A percentile compares a stretch with the other conserved stretches of the same genome.
Evolutionary conservation across 2,113 vertebrate species (phyloP).

Genomic region (Menura novaehollandiae): DNA sequence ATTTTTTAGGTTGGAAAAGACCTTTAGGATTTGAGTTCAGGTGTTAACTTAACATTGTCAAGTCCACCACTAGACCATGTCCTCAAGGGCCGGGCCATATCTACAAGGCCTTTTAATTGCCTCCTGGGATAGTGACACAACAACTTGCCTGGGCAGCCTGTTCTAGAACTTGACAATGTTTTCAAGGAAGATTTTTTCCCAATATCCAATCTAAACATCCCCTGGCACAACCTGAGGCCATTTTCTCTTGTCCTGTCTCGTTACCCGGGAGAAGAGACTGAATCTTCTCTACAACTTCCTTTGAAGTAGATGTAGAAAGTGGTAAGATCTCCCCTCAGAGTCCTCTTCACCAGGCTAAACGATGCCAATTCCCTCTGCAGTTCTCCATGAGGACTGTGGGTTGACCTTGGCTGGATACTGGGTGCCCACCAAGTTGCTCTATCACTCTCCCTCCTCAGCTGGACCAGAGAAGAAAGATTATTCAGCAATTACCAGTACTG

Average conservation of each 20-base stretch:
- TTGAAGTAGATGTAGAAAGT: not conserved
- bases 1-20: not conserved
- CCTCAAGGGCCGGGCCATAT: not conserved
- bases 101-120: not conserved
- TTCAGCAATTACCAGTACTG: not conserved
- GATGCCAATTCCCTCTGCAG: rapidly evolving
- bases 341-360: not conserved
- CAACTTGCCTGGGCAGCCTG: not conserved
- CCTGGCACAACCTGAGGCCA: not conserved
- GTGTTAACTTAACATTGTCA: not conserved
- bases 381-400: not conserved
- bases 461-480: not conserved
- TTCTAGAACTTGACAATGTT: not conserved
- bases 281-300: not conserved
- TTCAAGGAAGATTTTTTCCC: not conserved
- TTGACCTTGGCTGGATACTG: not conserved
- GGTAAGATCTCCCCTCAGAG: not conserved
- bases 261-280: not conserved
- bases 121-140: not conserved
- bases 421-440: not conserved
- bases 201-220: not conserved
- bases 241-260: not conserved
- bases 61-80: not conserved
- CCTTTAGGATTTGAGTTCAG: not conserved
- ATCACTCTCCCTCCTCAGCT: not conserved